Evolutionary conservation across 1,140 invertebrate genomes (phyloP).

Genomic region (Hetaerina americana): DNA sequence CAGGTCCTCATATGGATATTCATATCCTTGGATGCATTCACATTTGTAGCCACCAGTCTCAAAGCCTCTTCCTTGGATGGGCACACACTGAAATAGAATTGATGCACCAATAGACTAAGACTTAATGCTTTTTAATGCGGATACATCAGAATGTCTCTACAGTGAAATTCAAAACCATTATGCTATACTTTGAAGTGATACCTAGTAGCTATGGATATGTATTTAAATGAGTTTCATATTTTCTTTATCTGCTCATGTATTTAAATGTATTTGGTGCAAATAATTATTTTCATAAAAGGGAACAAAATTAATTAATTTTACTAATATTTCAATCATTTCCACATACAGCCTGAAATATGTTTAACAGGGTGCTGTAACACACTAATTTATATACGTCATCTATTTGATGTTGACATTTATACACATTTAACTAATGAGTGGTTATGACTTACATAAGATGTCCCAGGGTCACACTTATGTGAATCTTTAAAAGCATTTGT

Average conservation of each 20-base stretch:
- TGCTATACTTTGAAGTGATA: too few species aligned
- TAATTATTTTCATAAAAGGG: background rate
- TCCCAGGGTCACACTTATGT: conserved; percentile 82
- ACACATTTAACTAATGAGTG: background rate
- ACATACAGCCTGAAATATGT: too few species aligned
- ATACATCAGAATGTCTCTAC: background rate
- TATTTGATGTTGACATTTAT: too few species aligned
- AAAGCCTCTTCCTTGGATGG: conserved; percentile 80
- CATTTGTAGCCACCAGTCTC: conserved; percentile 95
- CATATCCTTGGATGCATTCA: conserved; percentile 92
- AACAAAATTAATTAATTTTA: conserved; percentile 1
- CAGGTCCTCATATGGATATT: conserved; percentile 90
- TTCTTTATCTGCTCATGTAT: background rate
- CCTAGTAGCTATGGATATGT: too few species aligned
- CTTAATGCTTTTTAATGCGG: too few species aligned
- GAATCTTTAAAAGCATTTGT: conserved; percentile 92
- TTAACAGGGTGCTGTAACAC: too few species aligned
- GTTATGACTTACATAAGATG: conserved; percentile 92
- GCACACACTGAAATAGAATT: conserved; percentile 66
- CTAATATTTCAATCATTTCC: background rate
- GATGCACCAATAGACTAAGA: conserved; percentile 10
- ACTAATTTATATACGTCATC: too few species aligned
- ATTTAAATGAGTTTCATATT: too few species aligned
- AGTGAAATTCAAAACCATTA: background rate
- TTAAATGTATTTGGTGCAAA: background rate